Evolutionary conservation across 1,140 invertebrate species (phyloP).

Genomic region (Frieseomelitta varia): DNA sequence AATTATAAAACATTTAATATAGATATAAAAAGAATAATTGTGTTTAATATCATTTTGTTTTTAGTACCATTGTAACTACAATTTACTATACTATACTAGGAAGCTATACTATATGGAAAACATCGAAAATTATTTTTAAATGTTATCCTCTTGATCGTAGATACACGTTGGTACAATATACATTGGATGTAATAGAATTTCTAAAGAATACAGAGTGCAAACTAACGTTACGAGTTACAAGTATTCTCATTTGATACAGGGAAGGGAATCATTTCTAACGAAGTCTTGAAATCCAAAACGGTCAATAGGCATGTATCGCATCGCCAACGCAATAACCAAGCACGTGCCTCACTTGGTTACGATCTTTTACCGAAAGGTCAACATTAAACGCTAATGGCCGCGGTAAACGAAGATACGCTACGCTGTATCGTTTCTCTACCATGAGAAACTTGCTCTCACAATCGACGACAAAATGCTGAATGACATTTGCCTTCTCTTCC

Average conservation of each 20-base stretch:
- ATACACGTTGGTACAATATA: too few species aligned
- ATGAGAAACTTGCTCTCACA: not conserved
- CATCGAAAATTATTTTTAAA: not conserved
- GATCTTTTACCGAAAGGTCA: slow-evolving; percentile 59
- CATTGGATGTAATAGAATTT: not conserved
- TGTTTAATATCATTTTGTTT: not conserved
- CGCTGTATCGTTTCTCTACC: slow-evolving; percentile 18
- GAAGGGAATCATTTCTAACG: not conserved
- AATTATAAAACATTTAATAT: too few species aligned
- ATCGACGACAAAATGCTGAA: not conserved
- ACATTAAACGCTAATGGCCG: slow-evolving; percentile 44
- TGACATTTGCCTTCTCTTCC: slow-evolving; percentile 55
- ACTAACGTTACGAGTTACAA: not conserved
- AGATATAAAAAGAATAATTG: not conserved
- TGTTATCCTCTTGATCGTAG: too few species aligned
- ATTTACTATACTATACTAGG: too few species aligned
- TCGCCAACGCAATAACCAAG: not conserved
- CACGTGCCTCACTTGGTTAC: slow-evolving; percentile 22
- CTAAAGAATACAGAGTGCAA: not conserved
- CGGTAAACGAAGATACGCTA: slow-evolving; percentile 51
- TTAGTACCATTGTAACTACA: not conserved
- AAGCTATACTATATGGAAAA: too few species aligned
- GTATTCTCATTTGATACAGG: slow-evolving; percentile 31
- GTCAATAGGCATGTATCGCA: slow-evolving; percentile 35
- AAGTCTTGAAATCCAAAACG: not conserved